phyloP scores from a whole-genome alignment of 2,113 vertebrate species.

The Pheucticus melanocephalus region DNA sequence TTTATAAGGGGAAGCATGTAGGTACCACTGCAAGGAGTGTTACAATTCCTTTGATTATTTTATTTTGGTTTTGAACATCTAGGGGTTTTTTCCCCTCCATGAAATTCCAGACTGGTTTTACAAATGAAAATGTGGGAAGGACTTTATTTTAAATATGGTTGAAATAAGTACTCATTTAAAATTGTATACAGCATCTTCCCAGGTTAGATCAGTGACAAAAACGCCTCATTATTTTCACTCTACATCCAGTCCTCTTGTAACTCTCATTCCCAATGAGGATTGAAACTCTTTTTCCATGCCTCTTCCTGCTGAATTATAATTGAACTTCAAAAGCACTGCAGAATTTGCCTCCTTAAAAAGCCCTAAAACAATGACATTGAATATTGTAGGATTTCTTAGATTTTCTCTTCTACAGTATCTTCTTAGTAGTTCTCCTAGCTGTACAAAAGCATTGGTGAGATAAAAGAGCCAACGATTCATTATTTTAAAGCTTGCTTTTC shows the following conservation, averaged over 20 bases:
- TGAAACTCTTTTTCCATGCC: background rate
- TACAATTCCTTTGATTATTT: background rate
- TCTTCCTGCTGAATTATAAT: constrained; percentile 5
- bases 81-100: background rate
- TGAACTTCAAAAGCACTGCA: background rate
- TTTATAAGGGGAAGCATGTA: background rate
- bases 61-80: background rate
- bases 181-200: background rate
- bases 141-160: background rate
- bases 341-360: background rate
- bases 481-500: background rate
- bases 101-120: background rate
- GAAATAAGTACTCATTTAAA: background rate
- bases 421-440: background rate
- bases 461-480: background rate
- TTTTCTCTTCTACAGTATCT: background rate
- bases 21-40: background rate
- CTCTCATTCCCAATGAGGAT: background rate
- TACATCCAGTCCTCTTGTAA: background rate
- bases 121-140: background rate
- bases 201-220: background rate
- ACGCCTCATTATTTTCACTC: background rate
- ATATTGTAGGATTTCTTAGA: background rate
- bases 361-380: background rate
- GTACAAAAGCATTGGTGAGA: background rate